Percentiles rank a stretch among this genome's conserved stretches.
phyloP scores from a whole-genome alignment of 2,888 invertebrate species.

The Auanema freiburgensis region DNA sequence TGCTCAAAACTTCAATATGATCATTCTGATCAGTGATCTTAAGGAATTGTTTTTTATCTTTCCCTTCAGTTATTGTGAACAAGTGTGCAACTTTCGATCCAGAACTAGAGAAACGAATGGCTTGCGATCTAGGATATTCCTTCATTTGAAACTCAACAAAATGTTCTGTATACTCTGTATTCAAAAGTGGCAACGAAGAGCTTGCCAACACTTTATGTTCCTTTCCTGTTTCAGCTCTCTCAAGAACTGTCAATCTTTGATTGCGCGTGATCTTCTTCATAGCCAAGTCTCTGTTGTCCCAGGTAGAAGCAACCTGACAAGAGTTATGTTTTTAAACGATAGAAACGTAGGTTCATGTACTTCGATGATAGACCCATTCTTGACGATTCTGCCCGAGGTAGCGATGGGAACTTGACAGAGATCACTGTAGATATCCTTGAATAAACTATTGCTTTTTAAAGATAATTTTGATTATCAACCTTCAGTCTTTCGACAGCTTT shows the following conservation, averaged over 20 bases:
- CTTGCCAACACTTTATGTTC: slow-evolving; percentile 33
- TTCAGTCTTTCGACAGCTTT: slow-evolving; percentile 43
- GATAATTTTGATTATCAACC: slow-evolving; percentile 2
- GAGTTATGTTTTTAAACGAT: slow-evolving; percentile 12
- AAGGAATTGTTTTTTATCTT: slow-evolving; percentile 55
- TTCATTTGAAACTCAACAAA: background rate
- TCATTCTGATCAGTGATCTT: slow-evolving; percentile 38
- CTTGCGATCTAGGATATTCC: slow-evolving; percentile 36
- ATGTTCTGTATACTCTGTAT: slow-evolving; percentile 36
- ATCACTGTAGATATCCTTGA: slow-evolving; percentile 45
- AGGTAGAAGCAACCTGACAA: slow-evolving; percentile 47
- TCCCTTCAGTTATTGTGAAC: slow-evolving; percentile 48
- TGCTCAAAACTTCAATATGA: slow-evolving; percentile 40
- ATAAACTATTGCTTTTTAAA: background rate
- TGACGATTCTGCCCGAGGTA: slow-evolving; percentile 36
- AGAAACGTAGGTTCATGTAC: no score
- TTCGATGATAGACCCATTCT: slow-evolving; percentile 16
- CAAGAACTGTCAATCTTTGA: slow-evolving; percentile 30
- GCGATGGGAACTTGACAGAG: slow-evolving; percentile 47
- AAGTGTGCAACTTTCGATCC: slow-evolving; percentile 49
- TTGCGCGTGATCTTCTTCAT: slow-evolving; percentile 43
- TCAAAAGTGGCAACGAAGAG: slow-evolving; percentile 38
- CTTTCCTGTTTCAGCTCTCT: slow-evolving; percentile 19
- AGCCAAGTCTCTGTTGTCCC: slow-evolving; percentile 50
- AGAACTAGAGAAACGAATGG: slow-evolving; percentile 32